Evolutionary conservation across 2,113 vertebrate species (phyloP).

Genomic region (Prinia subflava): DNA sequence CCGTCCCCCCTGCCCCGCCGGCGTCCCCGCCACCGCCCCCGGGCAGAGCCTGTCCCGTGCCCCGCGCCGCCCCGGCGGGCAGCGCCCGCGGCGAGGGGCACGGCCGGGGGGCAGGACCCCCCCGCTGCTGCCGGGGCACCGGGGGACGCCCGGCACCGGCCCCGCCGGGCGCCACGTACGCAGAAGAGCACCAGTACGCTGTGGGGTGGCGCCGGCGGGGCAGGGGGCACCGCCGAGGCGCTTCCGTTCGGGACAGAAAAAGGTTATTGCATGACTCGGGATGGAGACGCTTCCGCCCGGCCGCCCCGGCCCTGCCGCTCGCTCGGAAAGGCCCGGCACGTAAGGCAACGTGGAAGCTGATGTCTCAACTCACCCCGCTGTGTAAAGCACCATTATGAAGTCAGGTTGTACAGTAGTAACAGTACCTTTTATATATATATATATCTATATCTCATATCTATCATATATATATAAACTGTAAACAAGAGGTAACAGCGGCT

Average conservation of each 20-base stretch:
- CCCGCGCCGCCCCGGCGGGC: no score
- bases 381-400: slow-evolving; percentile 94
- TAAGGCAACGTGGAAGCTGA: slow-evolving; percentile 87
- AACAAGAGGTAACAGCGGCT: slow-evolving; percentile 94
- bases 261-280: slow-evolving; percentile 74
- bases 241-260: slow-evolving; percentile 57
- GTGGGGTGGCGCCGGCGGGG: not conserved
- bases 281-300: slow-evolving; percentile 50
- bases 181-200: slow-evolving; percentile 49
- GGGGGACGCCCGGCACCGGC: not conserved
- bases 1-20: not conserved
- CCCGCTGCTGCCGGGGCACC: not conserved
- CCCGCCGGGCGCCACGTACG: not conserved
- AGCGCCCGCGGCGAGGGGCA: no score
- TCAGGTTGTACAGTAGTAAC: slow-evolving; percentile 97
- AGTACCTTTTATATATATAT: slow-evolving; percentile 84
- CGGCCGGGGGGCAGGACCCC: not conserved
- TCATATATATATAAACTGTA: slow-evolving; percentile 93
- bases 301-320: slow-evolving; percentile 48
- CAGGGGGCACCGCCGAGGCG: slow-evolving; percentile 19
- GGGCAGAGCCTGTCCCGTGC: not conserved
- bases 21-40: not conserved
- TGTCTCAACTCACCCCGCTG: slow-evolving; percentile 85
- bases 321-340: slow-evolving; percentile 66
- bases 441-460: slow-evolving; percentile 75